Percentiles rank a stretch among this genome's conserved stretches.
Evolutionary conservation across 2,113 vertebrate species (phyloP).

Genomic region (Papio anubis): DNA sequence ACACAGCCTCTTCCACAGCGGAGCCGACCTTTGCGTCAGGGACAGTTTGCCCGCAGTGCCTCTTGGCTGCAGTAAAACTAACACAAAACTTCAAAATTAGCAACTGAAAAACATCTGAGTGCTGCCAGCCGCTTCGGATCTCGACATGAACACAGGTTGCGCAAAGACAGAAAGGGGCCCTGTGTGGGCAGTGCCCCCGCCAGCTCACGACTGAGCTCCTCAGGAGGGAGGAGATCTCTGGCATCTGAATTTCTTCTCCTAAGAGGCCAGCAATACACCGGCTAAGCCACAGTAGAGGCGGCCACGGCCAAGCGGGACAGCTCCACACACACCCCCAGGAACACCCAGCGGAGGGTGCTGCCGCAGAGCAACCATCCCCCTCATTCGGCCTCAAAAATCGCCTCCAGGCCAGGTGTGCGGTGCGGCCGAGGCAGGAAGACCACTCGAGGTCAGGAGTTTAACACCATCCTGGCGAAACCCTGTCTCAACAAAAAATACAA

Average conservation of each 20-base stretch:
- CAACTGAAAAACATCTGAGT: slow-evolving; percentile 62
- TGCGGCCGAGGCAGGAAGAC: no score
- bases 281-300: background rate
- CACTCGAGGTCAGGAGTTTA: no score
- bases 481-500: no score
- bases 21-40: background rate
- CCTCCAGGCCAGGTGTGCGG: no score
- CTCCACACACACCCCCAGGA: no score
- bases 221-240: background rate
- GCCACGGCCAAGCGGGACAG: background rate
- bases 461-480: no score
- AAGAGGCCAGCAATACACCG: background rate
- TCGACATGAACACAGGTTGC: background rate
- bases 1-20: background rate
- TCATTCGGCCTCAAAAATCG: background rate
- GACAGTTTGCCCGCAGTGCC: slow-evolving; percentile 68
- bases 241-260: background rate
- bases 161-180: slow-evolving; percentile 59
- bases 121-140: background rate
- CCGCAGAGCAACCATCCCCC: no score
- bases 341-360: background rate
- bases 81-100: slow-evolving; percentile 59
- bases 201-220: background rate
- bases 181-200: background rate
- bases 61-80: slow-evolving; percentile 53